Percentiles rank a stretch among this genome's conserved stretches.
phyloP scores from a whole-genome alignment of 2,797 vertebrate species.

The Thalassophryne amazonica region DNA sequence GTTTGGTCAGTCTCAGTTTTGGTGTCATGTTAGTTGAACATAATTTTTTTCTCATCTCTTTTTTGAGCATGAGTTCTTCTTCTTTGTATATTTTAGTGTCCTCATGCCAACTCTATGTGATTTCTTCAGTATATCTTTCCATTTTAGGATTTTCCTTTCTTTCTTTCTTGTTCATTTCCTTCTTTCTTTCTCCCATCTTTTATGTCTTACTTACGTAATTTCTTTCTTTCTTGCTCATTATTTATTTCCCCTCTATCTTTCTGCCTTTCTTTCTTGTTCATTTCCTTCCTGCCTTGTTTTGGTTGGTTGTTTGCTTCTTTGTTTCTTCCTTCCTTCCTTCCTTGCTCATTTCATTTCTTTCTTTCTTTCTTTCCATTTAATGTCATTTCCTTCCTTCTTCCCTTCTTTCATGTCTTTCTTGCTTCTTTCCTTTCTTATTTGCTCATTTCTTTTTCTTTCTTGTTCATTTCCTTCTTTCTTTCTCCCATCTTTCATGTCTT shows the following conservation, averaged over 20 bases:
- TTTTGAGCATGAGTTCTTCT: slow-evolving; percentile 3
- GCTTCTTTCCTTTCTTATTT: slow-evolving; percentile 6
- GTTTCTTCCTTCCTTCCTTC: neutral
- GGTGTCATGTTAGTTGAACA: neutral
- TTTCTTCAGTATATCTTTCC: neutral
- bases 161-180: no score
- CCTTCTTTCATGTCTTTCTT: no score
- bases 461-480: neutral
- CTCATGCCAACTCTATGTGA: neutral
- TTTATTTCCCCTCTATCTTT: no score
- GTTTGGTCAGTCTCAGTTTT: slow-evolving; percentile 5
- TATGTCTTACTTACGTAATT: no score
- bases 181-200: neutral
- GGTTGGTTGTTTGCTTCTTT: neutral
- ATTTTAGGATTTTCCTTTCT: slow-evolving; percentile 1
- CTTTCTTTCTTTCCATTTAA: slow-evolving; percentile 1
- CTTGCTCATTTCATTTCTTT: slow-evolving; percentile 25
- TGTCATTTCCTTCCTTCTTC: neutral
- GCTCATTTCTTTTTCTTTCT: neutral
- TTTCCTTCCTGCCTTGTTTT: neutral
- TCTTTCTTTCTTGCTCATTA: no score
- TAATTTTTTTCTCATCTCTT: slow-evolving; percentile 5
- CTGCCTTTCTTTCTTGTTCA: neutral
- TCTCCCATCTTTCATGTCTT: no score
- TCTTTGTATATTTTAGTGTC: neutral